Base-by-base conservation (phyloP, 2,113 vertebrate genomes). In the Cnemophilus loriae region DNA sequence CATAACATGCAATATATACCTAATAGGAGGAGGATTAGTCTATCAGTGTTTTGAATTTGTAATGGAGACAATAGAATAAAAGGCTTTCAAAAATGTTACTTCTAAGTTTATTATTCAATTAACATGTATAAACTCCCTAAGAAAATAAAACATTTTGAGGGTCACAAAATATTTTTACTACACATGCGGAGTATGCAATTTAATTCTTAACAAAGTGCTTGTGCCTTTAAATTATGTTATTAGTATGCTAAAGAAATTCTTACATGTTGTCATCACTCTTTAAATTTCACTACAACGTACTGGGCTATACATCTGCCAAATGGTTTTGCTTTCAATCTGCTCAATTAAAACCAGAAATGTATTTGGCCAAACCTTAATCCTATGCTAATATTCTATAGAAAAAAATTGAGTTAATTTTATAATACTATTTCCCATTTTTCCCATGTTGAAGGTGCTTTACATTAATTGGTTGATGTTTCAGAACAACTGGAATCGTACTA, bases 61-160 rank as follows among this genome's bases (percentile, higher is more conserved):
- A 87, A 87, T 55, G 23, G 6, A 76, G n/a, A 84, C 7, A 87
- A 85, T 52, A 93, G 33, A 87, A 37, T 55, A 65, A 10, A 94
- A 50, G 55, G 41, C 32, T 65, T 90, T 75, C n/a, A 61, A 57
- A 84, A 91, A 88, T 4, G 1, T 18, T 84, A 14, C 94, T 86
- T 81, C 39, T 27, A 57, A 79, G 56, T 95, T 94, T 94, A 79
- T 90, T 91, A 77, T 94, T 91, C 78, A 96, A 92, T 91, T 92
- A 94, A 26, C 35, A 64, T 44, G 7, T 64, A 63, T 67, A 49
- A 17, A 42, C 13, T 82, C 18, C 15, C 19, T 73, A 85, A 93
- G 53, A 89, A 97, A 96, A 90, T n/a, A 87, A 96, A 96, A 89
- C 21, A 28, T 75, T 94, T 83, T 53, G 22, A 68, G n/a, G 7